Conservation (phyloP, 1,140 invertebrate species). For the Cotesia chilonis region DNA sequence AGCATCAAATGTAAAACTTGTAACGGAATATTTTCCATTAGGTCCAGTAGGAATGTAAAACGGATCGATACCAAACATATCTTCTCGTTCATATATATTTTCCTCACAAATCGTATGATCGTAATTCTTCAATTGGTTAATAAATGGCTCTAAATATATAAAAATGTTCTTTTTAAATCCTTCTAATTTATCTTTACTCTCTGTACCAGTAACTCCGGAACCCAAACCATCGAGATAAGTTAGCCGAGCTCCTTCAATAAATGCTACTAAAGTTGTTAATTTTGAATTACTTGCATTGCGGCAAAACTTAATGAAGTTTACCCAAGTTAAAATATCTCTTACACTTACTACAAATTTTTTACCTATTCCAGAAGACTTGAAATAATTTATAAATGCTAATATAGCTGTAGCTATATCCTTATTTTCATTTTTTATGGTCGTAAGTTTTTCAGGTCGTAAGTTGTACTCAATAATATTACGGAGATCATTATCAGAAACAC, state of each 20-base stretch:
- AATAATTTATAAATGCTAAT: conserved; percentile 83
- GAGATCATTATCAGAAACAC: conserved; percentile 76
- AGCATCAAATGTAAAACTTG: conserved; percentile 78
- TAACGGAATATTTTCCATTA: conserved; percentile 43
- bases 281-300: conserved; percentile 53
- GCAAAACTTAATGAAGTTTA: conserved; percentile 86
- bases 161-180: conserved; percentile 65
- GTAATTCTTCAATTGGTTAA: conserved; percentile 18
- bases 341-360: conserved; percentile 87
- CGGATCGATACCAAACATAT: conserved; percentile 75
- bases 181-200: conserved; percentile 66
- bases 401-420: conserved; percentile 74
- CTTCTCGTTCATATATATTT: conserved; percentile 3
- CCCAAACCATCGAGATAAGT: conserved; percentile 93
- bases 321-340: conserved; percentile 92
- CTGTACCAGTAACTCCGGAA: conserved; percentile 72
- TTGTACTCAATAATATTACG: conserved; percentile 82
- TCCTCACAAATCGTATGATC: conserved; percentile 36
- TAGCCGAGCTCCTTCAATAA: conserved; percentile 88
- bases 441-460: conserved; percentile 61
- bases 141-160: conserved; percentile 59
- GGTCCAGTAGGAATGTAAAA: conserved; percentile 73
- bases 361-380: conserved; percentile 76
- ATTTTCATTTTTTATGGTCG: conserved; percentile 62
- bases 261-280: conserved; percentile 72